A percentile compares a stretch with the other conserved stretches of the same genome.
phyloP scores from a whole-genome alignment of 2,888 invertebrate genomes.

The Lycaena phlaeas region DNA sequence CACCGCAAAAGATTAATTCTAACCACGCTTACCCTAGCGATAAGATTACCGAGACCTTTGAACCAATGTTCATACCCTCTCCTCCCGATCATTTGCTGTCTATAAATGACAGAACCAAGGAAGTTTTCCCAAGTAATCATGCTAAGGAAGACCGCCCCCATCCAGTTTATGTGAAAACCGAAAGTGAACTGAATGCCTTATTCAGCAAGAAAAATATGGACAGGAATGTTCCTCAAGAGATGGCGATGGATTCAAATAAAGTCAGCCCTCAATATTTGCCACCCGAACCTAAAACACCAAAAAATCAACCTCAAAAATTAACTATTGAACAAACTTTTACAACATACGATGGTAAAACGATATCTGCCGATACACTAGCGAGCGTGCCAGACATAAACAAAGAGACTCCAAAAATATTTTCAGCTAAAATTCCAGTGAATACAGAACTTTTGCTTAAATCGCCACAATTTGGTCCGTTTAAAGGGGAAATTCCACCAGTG shows the following conservation, averaged over 20 bases:
- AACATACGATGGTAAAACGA: slow-evolving; percentile 83
- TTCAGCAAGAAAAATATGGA: slow-evolving; percentile 56
- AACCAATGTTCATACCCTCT: slow-evolving; percentile 87
- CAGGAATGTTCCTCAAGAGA: slow-evolving; percentile 64
- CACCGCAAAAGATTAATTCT: slow-evolving; percentile 47
- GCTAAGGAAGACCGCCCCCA: slow-evolving; percentile 67
- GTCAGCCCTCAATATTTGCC: slow-evolving; percentile 83
- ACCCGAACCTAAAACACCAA: slow-evolving; percentile 69
- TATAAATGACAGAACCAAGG: slow-evolving; percentile 48
- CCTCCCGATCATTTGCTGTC: slow-evolving; percentile 75
- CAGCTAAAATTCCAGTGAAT: slow-evolving; percentile 53
- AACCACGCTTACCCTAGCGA: slow-evolving; percentile 58
- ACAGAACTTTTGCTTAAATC: slow-evolving; percentile 75
- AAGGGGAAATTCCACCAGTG: slow-evolving; percentile 78
- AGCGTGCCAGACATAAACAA: slow-evolving; percentile 62
- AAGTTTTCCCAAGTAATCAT: slow-evolving; percentile 54
- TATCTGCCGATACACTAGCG: slow-evolving; percentile 76
- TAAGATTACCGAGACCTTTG: slow-evolving; percentile 76
- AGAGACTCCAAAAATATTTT: slow-evolving; percentile 45
- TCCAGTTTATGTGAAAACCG: slow-evolving; percentile 56
- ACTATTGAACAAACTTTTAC: slow-evolving; percentile 69
- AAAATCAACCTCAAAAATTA: slow-evolving; percentile 61
- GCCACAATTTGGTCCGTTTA: slow-evolving; percentile 83
- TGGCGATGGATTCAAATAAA: slow-evolving; percentile 81
- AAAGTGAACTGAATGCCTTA: slow-evolving; percentile 40